Conservation (phyloP, 2,888 invertebrate species). For the Endotricha flammealis region DNA sequence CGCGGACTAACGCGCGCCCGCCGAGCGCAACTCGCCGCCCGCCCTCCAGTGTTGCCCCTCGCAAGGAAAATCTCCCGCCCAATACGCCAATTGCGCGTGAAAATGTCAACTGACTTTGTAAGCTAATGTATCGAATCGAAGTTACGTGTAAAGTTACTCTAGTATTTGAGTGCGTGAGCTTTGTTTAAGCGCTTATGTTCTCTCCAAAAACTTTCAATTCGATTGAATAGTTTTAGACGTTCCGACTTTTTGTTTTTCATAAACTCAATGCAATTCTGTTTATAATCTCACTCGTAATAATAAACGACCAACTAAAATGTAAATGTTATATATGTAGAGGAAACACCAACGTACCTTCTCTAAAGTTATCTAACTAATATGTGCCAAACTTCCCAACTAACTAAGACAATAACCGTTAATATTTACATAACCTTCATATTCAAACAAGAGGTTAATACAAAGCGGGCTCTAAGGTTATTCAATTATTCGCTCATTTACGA, state of each 20-base stretch:
- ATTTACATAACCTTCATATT: conserved; percentile 10
- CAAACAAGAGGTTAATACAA: conserved; percentile 8
- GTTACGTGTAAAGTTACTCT: background rate
- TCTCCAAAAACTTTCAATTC: too few species aligned
- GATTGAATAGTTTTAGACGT: too few species aligned
- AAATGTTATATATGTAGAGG: too few species aligned
- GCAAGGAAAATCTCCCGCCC: background rate
- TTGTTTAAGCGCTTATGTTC: too few species aligned
- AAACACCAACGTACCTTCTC: too few species aligned
- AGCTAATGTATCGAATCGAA: background rate
- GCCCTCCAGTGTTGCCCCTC: conserved; percentile 7
- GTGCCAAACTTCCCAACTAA: too few species aligned
- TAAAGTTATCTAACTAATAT: too few species aligned
- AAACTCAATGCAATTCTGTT: too few species aligned
- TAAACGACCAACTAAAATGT: too few species aligned
- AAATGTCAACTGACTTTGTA: background rate
- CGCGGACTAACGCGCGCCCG: conserved; percentile 60
- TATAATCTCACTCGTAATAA: too few species aligned
- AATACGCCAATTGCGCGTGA: background rate
- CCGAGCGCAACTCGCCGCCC: conserved; percentile 20
- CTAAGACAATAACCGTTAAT: conserved; percentile 10
- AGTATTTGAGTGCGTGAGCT: too few species aligned
- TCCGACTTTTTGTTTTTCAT: too few species aligned
- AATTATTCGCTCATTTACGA: conserved; percentile 18
- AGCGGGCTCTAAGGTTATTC: conserved; percentile 9